Evolutionary conservation across 2,888 invertebrate species (phyloP).

Genomic region (Leptopterna dolabrata): DNA sequence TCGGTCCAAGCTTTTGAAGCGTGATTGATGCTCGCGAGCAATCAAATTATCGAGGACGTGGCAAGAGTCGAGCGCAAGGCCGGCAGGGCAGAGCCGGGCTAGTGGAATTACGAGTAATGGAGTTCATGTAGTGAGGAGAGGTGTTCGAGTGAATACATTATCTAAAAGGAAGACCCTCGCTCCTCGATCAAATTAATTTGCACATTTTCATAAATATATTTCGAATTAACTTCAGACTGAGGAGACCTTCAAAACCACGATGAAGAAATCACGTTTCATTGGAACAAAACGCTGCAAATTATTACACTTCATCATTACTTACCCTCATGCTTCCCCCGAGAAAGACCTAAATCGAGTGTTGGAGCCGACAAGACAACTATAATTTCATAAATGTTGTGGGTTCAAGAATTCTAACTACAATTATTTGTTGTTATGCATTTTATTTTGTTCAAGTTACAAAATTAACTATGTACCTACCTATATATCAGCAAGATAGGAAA

Average conservation of each 20-base stretch:
- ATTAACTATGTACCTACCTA: too few species aligned
- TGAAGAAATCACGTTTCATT: neutral
- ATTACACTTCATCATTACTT: too few species aligned
- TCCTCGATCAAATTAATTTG: neutral
- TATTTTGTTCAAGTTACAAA: too few species aligned
- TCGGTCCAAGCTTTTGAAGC: neutral
- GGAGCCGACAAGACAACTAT: too few species aligned
- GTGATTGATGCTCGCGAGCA: neutral
- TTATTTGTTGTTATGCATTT: too few species aligned
- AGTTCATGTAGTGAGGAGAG: neutral
- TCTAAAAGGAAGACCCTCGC: neutral
- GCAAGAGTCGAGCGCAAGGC: neutral
- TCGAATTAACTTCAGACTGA: neutral
- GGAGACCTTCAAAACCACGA: neutral
- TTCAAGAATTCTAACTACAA: too few species aligned
- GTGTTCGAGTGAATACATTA: neutral
- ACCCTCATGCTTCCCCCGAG: too few species aligned
- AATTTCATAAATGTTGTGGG: too few species aligned
- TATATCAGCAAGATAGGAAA: too few species aligned
- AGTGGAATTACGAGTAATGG: neutral
- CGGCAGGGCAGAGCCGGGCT: neutral
- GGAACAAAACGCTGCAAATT: too few species aligned
- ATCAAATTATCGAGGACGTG: conserved; percentile 8
- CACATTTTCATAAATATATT: neutral
- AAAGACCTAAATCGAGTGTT: too few species aligned